Evolutionary conservation across 1,140 invertebrate species (phyloP).

Genomic region (Chrysoperla carnea): DNA sequence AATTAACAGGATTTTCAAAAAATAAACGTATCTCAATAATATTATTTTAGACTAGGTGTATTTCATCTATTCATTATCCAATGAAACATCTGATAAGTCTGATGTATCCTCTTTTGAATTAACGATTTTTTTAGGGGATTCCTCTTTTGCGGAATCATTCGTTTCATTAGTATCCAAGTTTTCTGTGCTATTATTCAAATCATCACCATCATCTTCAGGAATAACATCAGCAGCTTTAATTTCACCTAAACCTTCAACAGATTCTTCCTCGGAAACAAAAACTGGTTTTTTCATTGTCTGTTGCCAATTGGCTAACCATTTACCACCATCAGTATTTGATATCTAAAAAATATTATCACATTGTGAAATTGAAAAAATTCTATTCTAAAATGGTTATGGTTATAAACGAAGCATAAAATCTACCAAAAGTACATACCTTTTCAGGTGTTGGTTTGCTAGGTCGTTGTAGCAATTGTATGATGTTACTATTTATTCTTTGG

Average conservation of each 20-base stretch:
- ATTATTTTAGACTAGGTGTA: too few relatives aligned
- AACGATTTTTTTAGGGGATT: too few relatives aligned
- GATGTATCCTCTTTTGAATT: too few relatives aligned
- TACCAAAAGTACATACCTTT: neutral
- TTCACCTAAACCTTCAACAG: conserved; percentile 14
- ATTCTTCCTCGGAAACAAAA: neutral
- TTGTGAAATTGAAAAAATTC: neutral
- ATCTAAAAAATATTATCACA: conserved; percentile 4
- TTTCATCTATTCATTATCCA: too few relatives aligned
- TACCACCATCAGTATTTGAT: conserved; percentile 7
- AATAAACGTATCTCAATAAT: too few relatives aligned
- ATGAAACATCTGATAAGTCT: too few relatives aligned
- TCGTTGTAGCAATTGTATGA: neutral
- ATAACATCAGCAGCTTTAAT: conserved; percentile 20
- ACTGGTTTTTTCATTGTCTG: neutral
- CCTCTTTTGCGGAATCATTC: too few relatives aligned
- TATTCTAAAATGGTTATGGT: too few relatives aligned
- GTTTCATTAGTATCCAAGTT: too few relatives aligned
- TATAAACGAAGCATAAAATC: too few relatives aligned
- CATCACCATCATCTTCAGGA: conserved; percentile 4
- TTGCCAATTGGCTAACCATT: conserved; percentile 15
- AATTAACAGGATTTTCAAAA: too few relatives aligned
- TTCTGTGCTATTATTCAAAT: neutral
- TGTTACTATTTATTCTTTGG: neutral
- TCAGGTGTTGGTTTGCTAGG: neutral